Evolutionary conservation across 2,113 vertebrate genomes (phyloP), one percentile per base, ranked within the genome.

Genomic region (Raja brachyura): DNA sequence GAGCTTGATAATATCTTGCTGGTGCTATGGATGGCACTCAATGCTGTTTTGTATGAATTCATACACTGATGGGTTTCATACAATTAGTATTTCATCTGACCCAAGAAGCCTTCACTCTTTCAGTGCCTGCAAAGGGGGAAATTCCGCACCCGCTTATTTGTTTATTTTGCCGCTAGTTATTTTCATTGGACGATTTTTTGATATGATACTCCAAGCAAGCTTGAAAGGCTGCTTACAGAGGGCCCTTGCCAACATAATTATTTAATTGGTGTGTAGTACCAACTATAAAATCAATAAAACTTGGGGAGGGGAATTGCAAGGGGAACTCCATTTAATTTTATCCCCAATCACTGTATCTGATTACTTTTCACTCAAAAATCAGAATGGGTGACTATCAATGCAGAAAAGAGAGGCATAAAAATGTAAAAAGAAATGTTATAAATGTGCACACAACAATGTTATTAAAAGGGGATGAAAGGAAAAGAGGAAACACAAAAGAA

Each of bases 191-290:
- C 25, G 63, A 73, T 92, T 48, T 92, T 54, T 70, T 70, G 66
- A 22, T 20, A 66, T 61, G 86, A 73, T 48, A 90, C 61, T 88
- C 0, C 31, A 39, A 61, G 33, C 68, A 68, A 48, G 18, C 31
- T 54, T 20, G 66, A 73, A 33, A 70, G 16, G 9, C 22, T 92
- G n/a, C 66, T 73, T 48, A 92, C 63, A 70, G 61, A 22, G 66
- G 66, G 88, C 31, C 11, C 88, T 33, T 70, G 59, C 88, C 66
- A 92, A 92, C 88, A 70, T 70, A 92, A 92, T 73, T 73, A 73
- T 92, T 92, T 73, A 73, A 73, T 73, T 70, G 39, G 63, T 73
- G 8, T 25, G 68, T 92, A 92, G 10, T 70, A 33, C 9, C 22
- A 22, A 73, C 33, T 73, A 16, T 33, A 73, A 90, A 68, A 70